Evolutionary conservation across 2,113 vertebrate genomes (phyloP).

Genomic region (Empidonax alnorum): DNA sequence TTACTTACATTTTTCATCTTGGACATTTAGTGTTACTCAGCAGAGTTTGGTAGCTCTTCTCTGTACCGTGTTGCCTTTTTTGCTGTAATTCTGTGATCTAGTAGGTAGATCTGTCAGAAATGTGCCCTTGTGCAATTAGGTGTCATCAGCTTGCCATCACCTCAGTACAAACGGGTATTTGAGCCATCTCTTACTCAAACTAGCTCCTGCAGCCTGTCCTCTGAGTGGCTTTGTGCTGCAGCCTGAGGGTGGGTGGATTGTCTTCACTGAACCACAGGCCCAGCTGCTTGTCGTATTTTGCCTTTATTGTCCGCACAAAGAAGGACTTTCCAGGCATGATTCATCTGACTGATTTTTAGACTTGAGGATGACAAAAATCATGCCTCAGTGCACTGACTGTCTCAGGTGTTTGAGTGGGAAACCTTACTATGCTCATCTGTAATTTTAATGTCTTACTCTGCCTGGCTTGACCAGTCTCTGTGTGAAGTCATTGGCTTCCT

Average conservation of each 20-base stretch:
- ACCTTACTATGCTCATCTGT: background rate
- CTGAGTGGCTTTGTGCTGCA: rapidly evolving
- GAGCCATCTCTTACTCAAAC: background rate
- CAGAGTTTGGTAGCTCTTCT: background rate
- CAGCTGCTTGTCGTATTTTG: background rate
- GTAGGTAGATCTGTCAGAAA: background rate
- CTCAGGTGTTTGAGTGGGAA: background rate
- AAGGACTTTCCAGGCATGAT: background rate
- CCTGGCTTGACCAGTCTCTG: background rate
- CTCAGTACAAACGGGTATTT: background rate
- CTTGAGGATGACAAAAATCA: background rate
- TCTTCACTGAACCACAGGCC: background rate
- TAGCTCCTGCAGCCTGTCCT: background rate
- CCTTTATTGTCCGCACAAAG: background rate
- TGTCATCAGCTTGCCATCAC: background rate
- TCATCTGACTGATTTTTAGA: background rate
- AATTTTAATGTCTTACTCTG: background rate
- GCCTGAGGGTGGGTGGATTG: background rate
- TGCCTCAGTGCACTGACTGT: background rate
- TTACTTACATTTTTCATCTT: background rate
- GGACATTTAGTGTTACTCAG: background rate
- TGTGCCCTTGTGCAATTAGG: background rate
- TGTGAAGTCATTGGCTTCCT: background rate
- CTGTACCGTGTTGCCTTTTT: background rate
- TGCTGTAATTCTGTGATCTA: background rate